These are phyloP conservation scores for Oenanthe oenanthe DNA, from an alignment of 2,113 vertebrate species.

Conservation along the genomic window DNA sequence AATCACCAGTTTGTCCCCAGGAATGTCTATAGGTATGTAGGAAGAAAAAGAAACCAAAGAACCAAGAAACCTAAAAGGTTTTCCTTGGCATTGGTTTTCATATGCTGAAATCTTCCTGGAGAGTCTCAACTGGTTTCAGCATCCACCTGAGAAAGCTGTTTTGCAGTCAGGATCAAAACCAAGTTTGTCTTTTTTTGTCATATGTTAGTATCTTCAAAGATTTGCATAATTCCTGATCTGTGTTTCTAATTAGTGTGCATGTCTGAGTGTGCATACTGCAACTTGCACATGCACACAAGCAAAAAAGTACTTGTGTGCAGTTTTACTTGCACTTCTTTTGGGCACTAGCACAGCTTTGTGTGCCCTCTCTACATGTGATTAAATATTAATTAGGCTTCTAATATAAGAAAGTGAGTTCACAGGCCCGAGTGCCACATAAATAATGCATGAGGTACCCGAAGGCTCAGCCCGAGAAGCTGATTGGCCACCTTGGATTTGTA, in stretches of 20 bases:
- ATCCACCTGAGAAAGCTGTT: background rate
- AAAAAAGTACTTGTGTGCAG: conserved; percentile 13
- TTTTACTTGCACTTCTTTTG: conserved; percentile 62
- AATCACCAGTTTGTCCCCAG: background rate
- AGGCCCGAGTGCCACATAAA: conserved; percentile 78
- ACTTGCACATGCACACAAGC: background rate
- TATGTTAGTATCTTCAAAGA: background rate
- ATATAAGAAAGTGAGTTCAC: conserved; percentile 83
- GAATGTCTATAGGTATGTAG: background rate
- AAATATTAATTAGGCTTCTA: conserved; percentile 88
- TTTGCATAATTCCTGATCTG: background rate
- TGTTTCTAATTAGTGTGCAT: background rate
- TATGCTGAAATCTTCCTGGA: background rate
- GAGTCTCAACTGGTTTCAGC: background rate
- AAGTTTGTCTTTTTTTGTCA: background rate
- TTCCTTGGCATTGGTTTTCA: background rate
- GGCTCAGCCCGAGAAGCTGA: conserved; percentile 81
- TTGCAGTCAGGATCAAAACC: background rate
- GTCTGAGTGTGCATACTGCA: background rate
- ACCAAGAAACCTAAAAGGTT: background rate
- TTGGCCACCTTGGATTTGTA: conserved; percentile 87
- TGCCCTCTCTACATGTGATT: conserved; percentile 79
- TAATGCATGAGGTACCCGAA: conserved; percentile 84
- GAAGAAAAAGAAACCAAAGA: background rate
- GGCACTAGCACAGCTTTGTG: conserved; percentile 62